A percentile compares a stretch with the other conserved stretches of the same genome.
Conservation (phyloP, 2,797 vertebrate species). For the Oreonectes daqikongensis region DNA sequence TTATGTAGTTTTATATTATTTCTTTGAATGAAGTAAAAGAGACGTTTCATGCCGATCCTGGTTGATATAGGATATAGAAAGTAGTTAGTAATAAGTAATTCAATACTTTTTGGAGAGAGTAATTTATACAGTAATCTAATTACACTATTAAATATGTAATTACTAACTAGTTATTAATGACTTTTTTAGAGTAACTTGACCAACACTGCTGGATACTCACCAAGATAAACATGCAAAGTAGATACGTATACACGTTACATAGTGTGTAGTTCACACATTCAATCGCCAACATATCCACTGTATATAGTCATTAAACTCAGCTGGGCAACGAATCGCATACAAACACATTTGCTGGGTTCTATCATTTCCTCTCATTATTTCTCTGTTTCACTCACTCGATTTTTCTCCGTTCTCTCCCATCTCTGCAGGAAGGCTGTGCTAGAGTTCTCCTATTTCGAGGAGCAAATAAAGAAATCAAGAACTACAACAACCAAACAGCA, state of each 20-base stretch:
- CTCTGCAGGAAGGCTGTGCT: constrained; percentile 90
- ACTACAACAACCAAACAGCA: constrained; percentile 98
- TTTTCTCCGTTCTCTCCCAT: constrained; percentile 20
- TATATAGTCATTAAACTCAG: constrained; percentile 13
- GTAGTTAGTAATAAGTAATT: too few species aligned
- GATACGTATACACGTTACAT: neutral
- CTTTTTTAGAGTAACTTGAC: too few species aligned
- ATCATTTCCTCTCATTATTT: constrained; percentile 15
- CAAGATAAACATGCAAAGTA: too few species aligned
- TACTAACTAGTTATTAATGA: too few species aligned
- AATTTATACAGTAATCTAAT: too few species aligned
- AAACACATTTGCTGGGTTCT: neutral
- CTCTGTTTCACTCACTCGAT: constrained; percentile 1
- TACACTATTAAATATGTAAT: too few species aligned
- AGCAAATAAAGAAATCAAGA: constrained; percentile 94
- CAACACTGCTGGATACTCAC: too few species aligned
- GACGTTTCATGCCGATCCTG: too few species aligned
- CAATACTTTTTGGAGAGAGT: too few species aligned
- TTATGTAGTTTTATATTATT: too few species aligned
- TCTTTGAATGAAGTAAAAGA: too few species aligned
- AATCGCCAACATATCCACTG: neutral
- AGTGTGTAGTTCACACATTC: neutral
- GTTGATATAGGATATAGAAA: too few species aligned
- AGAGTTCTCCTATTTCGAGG: constrained; percentile 95
- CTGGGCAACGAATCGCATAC: constrained; percentile 9